Base-by-base conservation (phyloP, 1,140 invertebrate species). In the Heliconius congener region DNA sequence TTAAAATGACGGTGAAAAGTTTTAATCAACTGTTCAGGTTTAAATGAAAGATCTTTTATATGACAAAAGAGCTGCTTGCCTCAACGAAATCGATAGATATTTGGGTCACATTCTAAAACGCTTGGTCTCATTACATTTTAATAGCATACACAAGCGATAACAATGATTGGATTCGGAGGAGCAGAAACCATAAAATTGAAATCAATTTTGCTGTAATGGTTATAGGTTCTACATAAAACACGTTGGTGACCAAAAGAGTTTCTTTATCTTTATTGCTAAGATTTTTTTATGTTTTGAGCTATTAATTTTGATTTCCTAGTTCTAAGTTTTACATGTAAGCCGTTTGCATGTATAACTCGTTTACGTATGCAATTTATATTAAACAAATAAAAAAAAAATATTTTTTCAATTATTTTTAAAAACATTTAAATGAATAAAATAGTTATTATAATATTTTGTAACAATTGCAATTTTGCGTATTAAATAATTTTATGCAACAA, bases 111-210 rank as follows among this genome's bases (percentile, higher is more conserved):
- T 85, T 85, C 83, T 85, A 87, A 88, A 90, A 87, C 82, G 85
- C 83, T 87, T 84, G 84, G 82, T 83, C 87, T 93, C 89, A 92
- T 93, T 93, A 91, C 88, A 90, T 90, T 93, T 93, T 91, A 91
- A 93, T 89, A 87, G 89, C 90, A 89, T 85, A 91, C 87, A 87
- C 82, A 86, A 88, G 88, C 93, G 91, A 94, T 94, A 94, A 92
- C 88, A 93, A 88, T 94, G 88, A 94, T 94, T 94, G 93, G 91
- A 93, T 93, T 92, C 93, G 91, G 88, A 90, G 87, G 87, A 93
- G 89, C 91, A 92, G 88, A 92, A 90, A 92, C 91, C 89, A 93
- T 94, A 93, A 94, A 94, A 93, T 92, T 91, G 90, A 94, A 94
- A 94, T 94, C 91, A 94, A 94, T 93, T 93, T 92, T 86, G 85